These are phyloP conservation scores for Callithrix jacchus DNA, from an alignment of 2,113 vertebrate species.

Conservation along the genomic window DNA sequence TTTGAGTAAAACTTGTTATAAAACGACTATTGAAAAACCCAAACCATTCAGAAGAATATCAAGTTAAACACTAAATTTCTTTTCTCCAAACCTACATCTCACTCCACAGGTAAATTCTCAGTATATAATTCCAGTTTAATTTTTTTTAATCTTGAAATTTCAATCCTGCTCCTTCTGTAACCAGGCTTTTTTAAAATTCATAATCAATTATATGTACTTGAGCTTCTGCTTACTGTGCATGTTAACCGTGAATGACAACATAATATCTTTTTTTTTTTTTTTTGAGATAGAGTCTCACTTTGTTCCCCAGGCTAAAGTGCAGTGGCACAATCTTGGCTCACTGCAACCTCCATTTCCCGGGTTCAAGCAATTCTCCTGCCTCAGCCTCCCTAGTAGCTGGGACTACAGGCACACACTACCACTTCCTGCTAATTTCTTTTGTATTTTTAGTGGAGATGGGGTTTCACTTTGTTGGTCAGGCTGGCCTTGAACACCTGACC, in stretches of 20 bases:
- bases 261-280: not conserved
- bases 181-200: not conserved
- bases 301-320: too few species aligned
- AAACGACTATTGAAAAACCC: not conserved
- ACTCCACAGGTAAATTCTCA: not conserved
- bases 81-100: not conserved
- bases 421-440: not conserved
- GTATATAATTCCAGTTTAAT: not conserved
- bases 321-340: not conserved
- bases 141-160: too few species aligned
- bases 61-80: conserved; percentile 29
- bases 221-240: not conserved
- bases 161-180: too few species aligned
- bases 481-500: not conserved
- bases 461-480: not conserved
- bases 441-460: not conserved
- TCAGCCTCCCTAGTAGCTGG: not conserved
- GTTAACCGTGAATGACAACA: not conserved
- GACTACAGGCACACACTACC: not conserved
- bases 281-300: not conserved
- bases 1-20: conserved; percentile 4
- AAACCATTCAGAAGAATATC: not conserved
- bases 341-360: not conserved
- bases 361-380: not conserved
- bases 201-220: not conserved